Evolutionary conservation across 2,113 vertebrate species (phyloP).

Genomic region (Raja brachyura): DNA sequence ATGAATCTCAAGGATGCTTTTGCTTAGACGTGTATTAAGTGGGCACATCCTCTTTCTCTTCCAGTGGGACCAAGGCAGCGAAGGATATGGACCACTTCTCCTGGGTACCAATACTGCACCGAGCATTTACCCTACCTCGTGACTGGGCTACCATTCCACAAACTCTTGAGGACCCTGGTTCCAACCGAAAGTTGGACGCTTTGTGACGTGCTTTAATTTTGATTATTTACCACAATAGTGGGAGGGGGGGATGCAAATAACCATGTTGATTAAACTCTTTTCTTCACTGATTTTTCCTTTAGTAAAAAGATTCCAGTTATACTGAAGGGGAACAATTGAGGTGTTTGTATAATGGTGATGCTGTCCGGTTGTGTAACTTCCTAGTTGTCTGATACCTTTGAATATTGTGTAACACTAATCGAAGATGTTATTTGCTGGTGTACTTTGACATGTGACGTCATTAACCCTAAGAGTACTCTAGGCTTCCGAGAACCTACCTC

Average conservation of each 20-base stretch:
- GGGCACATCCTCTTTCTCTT: background rate
- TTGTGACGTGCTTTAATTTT: slow-evolving; percentile 8
- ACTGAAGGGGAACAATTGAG: background rate
- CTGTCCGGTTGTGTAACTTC: background rate
- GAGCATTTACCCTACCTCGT: slow-evolving; percentile 15
- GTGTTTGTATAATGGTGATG: background rate
- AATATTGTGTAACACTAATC: background rate
- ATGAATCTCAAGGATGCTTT: background rate
- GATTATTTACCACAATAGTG: background rate
- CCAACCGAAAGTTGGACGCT: slow-evolving; percentile 8
- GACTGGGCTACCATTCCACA: slow-evolving; percentile 30
- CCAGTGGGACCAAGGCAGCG: slow-evolving; percentile 21
- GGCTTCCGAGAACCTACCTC: background rate
- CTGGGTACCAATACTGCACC: background rate
- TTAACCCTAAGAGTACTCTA: slow-evolving; percentile 32
- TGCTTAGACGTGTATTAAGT: background rate
- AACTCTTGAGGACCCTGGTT: slow-evolving; percentile 31
- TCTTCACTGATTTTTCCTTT: slow-evolving; percentile 1
- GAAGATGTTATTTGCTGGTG: background rate
- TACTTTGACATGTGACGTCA: background rate
- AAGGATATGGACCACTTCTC: background rate
- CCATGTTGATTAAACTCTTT: background rate
- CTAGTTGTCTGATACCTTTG: background rate
- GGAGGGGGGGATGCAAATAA: background rate
- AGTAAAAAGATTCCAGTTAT: background rate